Evolutionary conservation across 2,888 invertebrate species (phyloP).

Genomic region (Lepidonotus clava): DNA sequence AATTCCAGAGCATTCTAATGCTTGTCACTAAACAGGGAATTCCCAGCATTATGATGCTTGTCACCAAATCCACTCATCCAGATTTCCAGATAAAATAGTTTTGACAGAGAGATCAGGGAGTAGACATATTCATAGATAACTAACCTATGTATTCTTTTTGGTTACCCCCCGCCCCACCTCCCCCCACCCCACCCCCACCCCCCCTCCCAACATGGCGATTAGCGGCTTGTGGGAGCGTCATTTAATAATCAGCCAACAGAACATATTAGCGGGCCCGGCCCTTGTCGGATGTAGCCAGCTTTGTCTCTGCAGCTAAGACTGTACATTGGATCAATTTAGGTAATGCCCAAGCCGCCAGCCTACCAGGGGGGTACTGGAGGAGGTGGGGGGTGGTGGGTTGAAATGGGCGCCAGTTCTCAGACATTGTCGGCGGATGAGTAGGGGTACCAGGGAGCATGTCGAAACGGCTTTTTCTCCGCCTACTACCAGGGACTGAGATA

Average conservation of each 20-base stretch:
- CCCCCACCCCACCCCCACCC: not conserved
- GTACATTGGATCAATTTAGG: constrained; percentile 32
- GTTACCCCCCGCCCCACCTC: constrained; percentile 14
- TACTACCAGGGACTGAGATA: not conserved
- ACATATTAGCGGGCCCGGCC: constrained; percentile 6
- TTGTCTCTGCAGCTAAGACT: constrained; percentile 42
- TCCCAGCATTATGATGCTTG: too few relatives aligned
- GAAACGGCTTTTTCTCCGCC: constrained; percentile 19
- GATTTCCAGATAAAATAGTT: too few relatives aligned
- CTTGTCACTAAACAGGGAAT: too few relatives aligned
- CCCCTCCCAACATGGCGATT: constrained; percentile 23
- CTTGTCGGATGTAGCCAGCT: constrained; percentile 10
- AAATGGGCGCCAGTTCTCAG: constrained; percentile 32
- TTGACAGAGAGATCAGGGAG: too few relatives aligned
- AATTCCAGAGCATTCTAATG: too few relatives aligned
- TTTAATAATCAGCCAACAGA: constrained; percentile 48
- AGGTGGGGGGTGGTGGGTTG: not conserved
- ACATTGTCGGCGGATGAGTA: constrained; percentile 10
- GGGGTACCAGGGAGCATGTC: not conserved
- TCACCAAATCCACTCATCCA: too few relatives aligned
- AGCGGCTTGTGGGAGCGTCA: constrained; percentile 22
- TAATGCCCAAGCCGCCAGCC: not conserved
- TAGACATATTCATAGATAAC: too few relatives aligned
- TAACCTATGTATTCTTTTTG: too few relatives aligned
- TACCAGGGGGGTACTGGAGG: not conserved